phyloP scores from a whole-genome alignment of 2,113 vertebrate species.

The Nesoenas mayeri region DNA sequence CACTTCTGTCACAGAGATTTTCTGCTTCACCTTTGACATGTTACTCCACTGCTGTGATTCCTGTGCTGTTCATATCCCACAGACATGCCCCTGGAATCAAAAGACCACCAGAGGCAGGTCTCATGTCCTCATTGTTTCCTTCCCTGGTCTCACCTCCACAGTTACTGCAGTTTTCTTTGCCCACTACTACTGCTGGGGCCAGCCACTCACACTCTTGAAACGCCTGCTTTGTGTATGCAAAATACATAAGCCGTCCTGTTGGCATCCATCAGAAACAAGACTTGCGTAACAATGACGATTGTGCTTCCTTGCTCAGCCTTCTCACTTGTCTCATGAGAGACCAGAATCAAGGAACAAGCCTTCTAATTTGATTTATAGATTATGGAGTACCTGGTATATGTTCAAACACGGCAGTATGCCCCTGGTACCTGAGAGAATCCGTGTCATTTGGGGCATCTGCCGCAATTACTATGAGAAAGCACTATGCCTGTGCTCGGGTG shows the following conservation, averaged over 20 bases:
- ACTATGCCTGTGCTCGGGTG: not conserved
- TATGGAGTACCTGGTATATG: not conserved
- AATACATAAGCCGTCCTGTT: not conserved
- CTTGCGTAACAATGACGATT: rapidly evolving
- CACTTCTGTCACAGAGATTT: not conserved
- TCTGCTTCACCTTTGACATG: not conserved
- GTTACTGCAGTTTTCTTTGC: not conserved
- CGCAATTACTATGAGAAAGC: not conserved
- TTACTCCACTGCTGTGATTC: not conserved
- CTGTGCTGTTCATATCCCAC: not conserved
- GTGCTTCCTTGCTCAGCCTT: not conserved
- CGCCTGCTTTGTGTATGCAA: not conserved
- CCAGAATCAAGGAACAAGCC: not conserved
- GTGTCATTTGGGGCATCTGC: rapidly evolving
- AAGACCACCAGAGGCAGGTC: not conserved
- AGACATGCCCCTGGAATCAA: not conserved
- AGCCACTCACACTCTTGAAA: not conserved
- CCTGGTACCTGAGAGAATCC: not conserved
- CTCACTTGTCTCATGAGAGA: not conserved
- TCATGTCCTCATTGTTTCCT: not conserved
- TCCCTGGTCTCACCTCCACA: not conserved
- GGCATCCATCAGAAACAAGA: not conserved
- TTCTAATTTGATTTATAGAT: not conserved
- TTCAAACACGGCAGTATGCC: not conserved
- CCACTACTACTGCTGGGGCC: not conserved